These are phyloP conservation scores for Oophaga sylvatica DNA, from an alignment of 2,797 vertebrate species.

Conservation along the genomic window DNA sequence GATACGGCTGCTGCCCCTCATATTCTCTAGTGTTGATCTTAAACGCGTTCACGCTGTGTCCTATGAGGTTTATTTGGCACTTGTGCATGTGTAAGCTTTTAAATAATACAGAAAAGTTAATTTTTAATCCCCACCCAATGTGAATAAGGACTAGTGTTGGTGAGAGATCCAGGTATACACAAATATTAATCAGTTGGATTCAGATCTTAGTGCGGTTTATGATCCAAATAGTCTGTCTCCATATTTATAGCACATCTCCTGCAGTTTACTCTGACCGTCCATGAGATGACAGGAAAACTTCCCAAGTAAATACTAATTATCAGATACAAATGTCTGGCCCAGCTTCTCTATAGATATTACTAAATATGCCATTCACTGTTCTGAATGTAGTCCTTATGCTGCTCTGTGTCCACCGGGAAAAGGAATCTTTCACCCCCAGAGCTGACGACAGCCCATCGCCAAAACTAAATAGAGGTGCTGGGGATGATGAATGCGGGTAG, in stretches of 20 bases:
- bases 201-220: too few relatives aligned
- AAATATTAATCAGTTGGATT: too few relatives aligned
- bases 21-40: too few relatives aligned
- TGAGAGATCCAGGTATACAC: too few relatives aligned
- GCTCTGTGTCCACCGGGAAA: background rate
- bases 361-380: background rate
- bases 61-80: too few relatives aligned
- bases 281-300: background rate
- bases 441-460: background rate
- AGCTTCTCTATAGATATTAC: background rate
- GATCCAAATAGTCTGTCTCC: too few relatives aligned
- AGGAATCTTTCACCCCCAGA: background rate
- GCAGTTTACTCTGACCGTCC: background rate
- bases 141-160: too few relatives aligned
- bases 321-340: background rate
- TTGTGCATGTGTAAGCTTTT: too few relatives aligned
- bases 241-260: background rate
- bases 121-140: too few relatives aligned
- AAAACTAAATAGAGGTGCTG: background rate
- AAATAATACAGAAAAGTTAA: too few relatives aligned
- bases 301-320: background rate
- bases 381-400: background rate
- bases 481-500: background rate
- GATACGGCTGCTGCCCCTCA: too few relatives aligned
- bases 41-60: too few relatives aligned